A percentile compares a stretch with the other conserved stretches of the same genome.
These are phyloP conservation scores for Pseudobourletiella spinata DNA, from an alignment of 1,140 invertebrate genomes.

Conservation along the genomic window DNA sequence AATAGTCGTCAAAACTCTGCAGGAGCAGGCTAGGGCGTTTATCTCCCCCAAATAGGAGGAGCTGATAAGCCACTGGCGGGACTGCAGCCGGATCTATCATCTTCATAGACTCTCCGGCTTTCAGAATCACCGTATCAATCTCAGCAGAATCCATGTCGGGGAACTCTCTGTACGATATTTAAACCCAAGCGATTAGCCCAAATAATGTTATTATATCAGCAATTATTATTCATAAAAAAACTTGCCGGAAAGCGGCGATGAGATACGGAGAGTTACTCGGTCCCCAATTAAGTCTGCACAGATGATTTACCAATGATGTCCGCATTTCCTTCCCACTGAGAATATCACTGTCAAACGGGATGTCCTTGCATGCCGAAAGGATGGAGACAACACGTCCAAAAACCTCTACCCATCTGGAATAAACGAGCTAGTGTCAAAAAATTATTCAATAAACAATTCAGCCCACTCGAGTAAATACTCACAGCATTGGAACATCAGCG, in stretches of 20 bases:
- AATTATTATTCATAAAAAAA: conserved; percentile 2
- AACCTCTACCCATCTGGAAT: conserved; percentile 28
- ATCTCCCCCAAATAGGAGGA: conserved; percentile 11
- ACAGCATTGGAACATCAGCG: not conserved
- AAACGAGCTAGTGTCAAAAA: not conserved
- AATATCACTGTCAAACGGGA: conserved; percentile 16
- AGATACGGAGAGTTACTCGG: conserved; percentile 14
- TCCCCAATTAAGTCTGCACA: conserved; percentile 19
- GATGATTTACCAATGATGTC: conserved; percentile 12
- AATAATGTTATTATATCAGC: not conserved
- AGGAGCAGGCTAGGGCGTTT: conserved; percentile 1
- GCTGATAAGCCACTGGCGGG: conserved; percentile 19
- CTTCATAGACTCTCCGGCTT: not conserved
- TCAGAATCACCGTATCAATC: conserved; percentile 5
- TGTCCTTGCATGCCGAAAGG: conserved; percentile 4
- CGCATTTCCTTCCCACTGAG: conserved; percentile 10
- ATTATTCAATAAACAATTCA: not conserved
- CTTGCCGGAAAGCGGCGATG: conserved; percentile 20
- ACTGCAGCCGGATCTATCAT: conserved; percentile 1
- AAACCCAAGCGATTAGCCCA: too few relatives aligned
- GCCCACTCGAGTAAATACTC: not conserved
- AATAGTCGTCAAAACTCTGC: conserved; percentile 7
- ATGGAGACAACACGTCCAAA: conserved; percentile 22
- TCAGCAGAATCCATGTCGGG: conserved; percentile 8
- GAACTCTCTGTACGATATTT: conserved; percentile 12